Evolutionary conservation across 2,888 invertebrate genomes (phyloP).

Genomic region (Onthophagus sagittarius): DNA sequence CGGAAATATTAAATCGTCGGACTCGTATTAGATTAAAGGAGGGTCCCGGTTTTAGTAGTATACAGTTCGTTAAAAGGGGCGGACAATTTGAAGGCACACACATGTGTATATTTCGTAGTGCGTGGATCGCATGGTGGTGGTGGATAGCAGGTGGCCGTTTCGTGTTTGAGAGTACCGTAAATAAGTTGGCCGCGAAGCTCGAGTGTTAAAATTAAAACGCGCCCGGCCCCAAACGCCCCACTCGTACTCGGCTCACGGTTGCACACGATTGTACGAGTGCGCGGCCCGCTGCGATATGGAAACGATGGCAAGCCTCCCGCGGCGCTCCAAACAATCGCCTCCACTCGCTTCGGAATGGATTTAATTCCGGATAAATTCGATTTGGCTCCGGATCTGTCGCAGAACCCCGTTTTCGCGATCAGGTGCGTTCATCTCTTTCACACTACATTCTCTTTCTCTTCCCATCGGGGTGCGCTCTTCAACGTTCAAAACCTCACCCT

Average conservation of each 20-base stretch:
- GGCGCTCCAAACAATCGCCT: background rate
- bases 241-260: slow-evolving; percentile 9
- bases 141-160: background rate
- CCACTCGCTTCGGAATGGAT: background rate
- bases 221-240: slow-evolving; percentile 13
- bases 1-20: background rate
- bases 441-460: too few species aligned
- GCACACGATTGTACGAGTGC: background rate
- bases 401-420: background rate
- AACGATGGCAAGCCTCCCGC: background rate
- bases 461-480: too few species aligned
- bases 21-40: background rate
- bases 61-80: background rate
- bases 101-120: background rate
- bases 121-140: too few species aligned
- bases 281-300: background rate
- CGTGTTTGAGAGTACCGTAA: background rate
- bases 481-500: too few species aligned
- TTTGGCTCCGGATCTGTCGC: background rate
- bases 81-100: background rate
- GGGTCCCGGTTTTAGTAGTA: too few species aligned
- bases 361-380: background rate
- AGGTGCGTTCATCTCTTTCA: background rate
- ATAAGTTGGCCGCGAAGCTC: slow-evolving; percentile 44
- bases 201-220: slow-evolving; percentile 47